Evolutionary conservation across 2,113 vertebrate genomes (phyloP).

Genomic region (Tyto alba): DNA sequence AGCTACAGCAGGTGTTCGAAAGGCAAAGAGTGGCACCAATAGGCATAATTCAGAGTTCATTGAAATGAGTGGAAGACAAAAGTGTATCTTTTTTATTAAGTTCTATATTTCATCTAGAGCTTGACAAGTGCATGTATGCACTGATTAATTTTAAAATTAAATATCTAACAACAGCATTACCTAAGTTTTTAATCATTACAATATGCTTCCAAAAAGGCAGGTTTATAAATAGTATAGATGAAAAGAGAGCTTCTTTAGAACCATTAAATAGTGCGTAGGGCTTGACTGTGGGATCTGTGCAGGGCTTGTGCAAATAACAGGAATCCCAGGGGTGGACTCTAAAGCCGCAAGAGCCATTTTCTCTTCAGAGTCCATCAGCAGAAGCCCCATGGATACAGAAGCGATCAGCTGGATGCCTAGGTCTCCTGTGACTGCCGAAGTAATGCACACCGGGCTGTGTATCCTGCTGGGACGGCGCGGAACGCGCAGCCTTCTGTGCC

Average conservation of each 20-base stretch:
- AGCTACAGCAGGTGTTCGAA: not conserved
- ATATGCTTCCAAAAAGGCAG: not conserved
- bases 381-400: not conserved
- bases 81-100: not conserved
- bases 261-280: not conserved
- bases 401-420: not conserved
- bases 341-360: not conserved
- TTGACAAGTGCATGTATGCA: not conserved
- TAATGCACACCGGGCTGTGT: fast-evolving
- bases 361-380: not conserved
- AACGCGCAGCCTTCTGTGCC: not conserved
- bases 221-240: not conserved
- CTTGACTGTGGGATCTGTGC: not conserved
- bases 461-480: not conserved
- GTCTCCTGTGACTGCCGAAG: not conserved
- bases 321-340: not conserved
- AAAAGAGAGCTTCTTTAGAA: not conserved
- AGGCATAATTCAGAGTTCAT: not conserved
- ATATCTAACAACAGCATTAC: not conserved
- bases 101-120: not conserved
- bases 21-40: not conserved
- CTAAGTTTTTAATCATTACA: not conserved
- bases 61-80: not conserved
- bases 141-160: not conserved
- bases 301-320: not conserved